Evolutionary conservation across 2,888 invertebrate genomes (phyloP).

Genomic region (Chaetoderma sp.): DNA sequence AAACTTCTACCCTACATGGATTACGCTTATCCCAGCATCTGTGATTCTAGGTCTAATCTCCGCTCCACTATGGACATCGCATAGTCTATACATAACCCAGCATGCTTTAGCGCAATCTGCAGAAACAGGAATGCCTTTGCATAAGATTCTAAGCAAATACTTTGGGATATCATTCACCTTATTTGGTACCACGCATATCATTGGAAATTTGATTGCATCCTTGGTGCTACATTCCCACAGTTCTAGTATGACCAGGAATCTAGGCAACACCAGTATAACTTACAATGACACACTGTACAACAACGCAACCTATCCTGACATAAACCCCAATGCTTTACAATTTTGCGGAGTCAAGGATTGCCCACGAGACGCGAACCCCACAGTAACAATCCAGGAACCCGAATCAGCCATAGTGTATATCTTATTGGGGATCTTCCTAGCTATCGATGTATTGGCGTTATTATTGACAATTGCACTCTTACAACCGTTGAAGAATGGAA

Average conservation of each 20-base stretch:
- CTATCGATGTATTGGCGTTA: conserved; percentile 50
- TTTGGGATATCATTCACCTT: conserved; percentile 61
- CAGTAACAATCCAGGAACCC: conserved; percentile 40
- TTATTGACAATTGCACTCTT: conserved; percentile 46
- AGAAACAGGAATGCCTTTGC: conserved; percentile 39
- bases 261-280: too few species aligned
- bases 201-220: conserved; percentile 61
- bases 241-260: background rate
- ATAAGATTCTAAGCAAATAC: conserved; percentile 51
- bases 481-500: conserved; percentile 38
- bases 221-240: conserved; percentile 45
- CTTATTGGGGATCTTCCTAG: conserved; percentile 54
- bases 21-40: conserved; percentile 55
- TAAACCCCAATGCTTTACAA: too few species aligned
- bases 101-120: conserved; percentile 53
- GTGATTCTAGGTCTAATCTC: conserved; percentile 53
- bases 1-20: conserved; percentile 58
- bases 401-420: conserved; percentile 45
- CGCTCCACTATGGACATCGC: conserved; percentile 62
- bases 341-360: conserved; percentile 51
- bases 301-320: too few species aligned
- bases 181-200: conserved; percentile 58
- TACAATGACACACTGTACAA: background rate
- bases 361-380: conserved; percentile 35
- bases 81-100: conserved; percentile 59